Evolutionary conservation across 2,888 invertebrate species (phyloP), one percentile per base, ranked within the genome.

Genomic region (Plebejus argus): DNA sequence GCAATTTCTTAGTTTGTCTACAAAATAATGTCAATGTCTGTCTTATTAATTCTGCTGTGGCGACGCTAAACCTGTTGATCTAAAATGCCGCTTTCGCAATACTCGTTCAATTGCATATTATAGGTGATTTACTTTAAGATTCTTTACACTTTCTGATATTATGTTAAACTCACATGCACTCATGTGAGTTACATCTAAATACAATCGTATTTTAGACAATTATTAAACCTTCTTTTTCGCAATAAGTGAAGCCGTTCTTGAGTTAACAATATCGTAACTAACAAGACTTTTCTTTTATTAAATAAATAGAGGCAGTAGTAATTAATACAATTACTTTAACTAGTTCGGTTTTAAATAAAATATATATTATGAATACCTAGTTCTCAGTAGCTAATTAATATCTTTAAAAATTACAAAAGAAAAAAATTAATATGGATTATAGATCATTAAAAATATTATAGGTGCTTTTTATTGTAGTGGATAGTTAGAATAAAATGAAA

Each of bases 281-380:
- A 10, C 8, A 8, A 10, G 20, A 66, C 20, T n/a, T n/a, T 39
- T 28, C 18, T 28, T 3, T 58, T 58, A 20, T 20, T 20, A 20
- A 20, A 58, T 58, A n/a, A 5, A 58, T 20, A 10, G n/a, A 58
- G 10, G 1, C 20, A 58, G 10, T 58, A 20, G 4, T 61, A 61
- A 61, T 61, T 61, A 61, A 61, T 61, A 61, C 61, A 61, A 61
- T 61, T 61, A 61, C 23, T 20, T 61, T 61, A 61, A 61, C 0
- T 23, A 61, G 61, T 61, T 66, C 4, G 53, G 1, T 35, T 78
- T 12, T 5, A 71, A 70, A 39, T 45, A 28, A 33, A 77, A 39
- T 10, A 23, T 10, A 23, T 4, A 20, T 23, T 61, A 61, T 61
- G 12, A 20, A 61, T 12, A 61, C 23, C 61, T 61, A 23, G 10